Evolutionary conservation across 2,888 invertebrate genomes (phyloP).

Genomic region (Volucella bombylans): DNA sequence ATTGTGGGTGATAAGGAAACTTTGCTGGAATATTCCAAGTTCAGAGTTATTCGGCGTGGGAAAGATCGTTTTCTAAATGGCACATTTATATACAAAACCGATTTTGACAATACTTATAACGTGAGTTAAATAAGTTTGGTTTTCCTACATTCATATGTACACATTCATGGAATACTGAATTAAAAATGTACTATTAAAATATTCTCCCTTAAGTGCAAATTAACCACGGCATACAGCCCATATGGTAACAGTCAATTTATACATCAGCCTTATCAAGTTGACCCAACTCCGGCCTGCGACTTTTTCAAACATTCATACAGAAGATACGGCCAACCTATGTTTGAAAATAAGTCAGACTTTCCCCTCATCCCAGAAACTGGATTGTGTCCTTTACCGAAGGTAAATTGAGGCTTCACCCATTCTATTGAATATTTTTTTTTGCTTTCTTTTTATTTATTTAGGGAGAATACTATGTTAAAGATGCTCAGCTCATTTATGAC

Average conservation of each 20-base stretch:
- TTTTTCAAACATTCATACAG: conserved; percentile 14
- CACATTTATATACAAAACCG: background rate
- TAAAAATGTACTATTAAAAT: too few species aligned
- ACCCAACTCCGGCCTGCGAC: conserved; percentile 1
- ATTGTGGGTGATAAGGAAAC: conserved; percentile 1
- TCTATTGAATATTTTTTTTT: too few species aligned
- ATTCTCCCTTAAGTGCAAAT: too few species aligned
- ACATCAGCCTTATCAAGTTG: too few species aligned
- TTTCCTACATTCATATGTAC: too few species aligned
- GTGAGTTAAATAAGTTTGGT: background rate
- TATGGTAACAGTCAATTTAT: too few species aligned
- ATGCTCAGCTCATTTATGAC: too few species aligned
- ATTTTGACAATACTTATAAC: conserved; percentile 11
- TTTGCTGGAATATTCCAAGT: background rate
- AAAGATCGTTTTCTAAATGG: conserved; percentile 4
- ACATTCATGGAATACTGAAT: background rate
- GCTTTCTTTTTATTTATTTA: too few species aligned
- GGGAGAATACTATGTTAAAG: too few species aligned
- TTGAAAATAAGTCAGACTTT: conserved; percentile 4
- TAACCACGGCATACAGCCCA: too few species aligned
- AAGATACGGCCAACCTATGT: conserved; percentile 7
- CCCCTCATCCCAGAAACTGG: background rate
- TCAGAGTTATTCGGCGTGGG: background rate
- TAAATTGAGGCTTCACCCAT: too few species aligned
- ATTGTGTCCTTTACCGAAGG: too few species aligned